Base-by-base conservation (phyloP, 2,888 invertebrate genomes). In the Colletes collaris region DNA sequence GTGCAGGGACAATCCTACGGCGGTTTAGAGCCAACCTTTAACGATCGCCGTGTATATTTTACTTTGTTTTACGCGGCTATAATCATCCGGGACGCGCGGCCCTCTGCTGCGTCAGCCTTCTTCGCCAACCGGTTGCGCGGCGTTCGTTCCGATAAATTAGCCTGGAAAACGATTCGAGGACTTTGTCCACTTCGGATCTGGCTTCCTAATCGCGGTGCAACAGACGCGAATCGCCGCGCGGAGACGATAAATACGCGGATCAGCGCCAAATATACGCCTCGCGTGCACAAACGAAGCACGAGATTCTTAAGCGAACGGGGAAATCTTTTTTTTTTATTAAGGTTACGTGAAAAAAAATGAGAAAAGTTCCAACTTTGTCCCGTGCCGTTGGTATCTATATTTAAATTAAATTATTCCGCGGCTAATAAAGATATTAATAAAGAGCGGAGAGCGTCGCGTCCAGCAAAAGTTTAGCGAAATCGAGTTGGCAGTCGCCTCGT, bases 81-180 rank as follows among this genome's bases (percentile, higher is more conserved):
- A 40, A 44, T 19, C 44, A 46, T 46, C 10, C 44, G 44, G 8
- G 49, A 13, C 4, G 13, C 55, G 11, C 35, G 27, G 27, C 27
- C 37, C 13, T 40, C 19, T 13, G 46, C 52, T 58, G 49, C 46
- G 67, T n/a, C 58, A 49, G 52, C 56, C 65, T 63, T 44, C 65
- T 59, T 56, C 60, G 55, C 65, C 49, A 80, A 82, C 82, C 83
- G 80, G 86, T 84, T 84, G 52, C 69, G 65, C 75, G 62, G 78
- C 81, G 71, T 77, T 79, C 76, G 76, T 73, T 75, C 76, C 87
- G 87, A 86, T 86, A 85, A 86, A 86, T 86, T 80, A 75, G 66
- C 27, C 74, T 65, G 81, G 76, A 74, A 74, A 82, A 79, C 70
- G 73, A 59, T 70, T 55, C 58, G 72, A 59, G 67, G 78, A 76